Evolutionary conservation across 30 jellyfish, hydroid and myxozoan species (phyloP).

Genomic region (Rhopilema esculentum): DNA sequence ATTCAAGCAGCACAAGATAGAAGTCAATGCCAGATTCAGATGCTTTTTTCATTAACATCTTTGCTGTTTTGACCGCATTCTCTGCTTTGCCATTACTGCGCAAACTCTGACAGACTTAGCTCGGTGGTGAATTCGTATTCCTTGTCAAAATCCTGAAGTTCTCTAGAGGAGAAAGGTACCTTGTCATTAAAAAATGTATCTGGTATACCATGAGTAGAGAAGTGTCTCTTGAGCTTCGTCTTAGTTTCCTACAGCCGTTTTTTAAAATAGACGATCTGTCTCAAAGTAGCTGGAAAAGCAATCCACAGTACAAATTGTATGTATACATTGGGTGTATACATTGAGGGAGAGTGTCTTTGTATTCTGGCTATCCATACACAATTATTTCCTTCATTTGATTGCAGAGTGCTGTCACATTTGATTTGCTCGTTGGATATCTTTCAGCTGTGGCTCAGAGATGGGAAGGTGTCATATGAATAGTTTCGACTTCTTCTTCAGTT

Average conservation of each 20-base stretch:
- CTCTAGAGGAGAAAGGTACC: constrained; percentile 21
- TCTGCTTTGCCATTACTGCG: no score
- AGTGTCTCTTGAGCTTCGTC: constrained; percentile 22
- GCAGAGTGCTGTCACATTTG: constrained; percentile 32
- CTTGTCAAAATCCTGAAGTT: constrained; percentile 7
- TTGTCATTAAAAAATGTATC: constrained; percentile 32
- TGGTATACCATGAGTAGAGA: constrained; percentile 48
- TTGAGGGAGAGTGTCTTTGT: constrained; percentile 7
- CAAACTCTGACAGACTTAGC: constrained; percentile 28
- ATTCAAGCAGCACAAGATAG: constrained; percentile 39
- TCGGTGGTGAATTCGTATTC: constrained; percentile 6
- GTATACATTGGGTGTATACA: constrained; percentile 23
- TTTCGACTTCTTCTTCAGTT: no score
- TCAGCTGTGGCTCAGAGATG: no score
- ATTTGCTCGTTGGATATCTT: constrained; percentile 38
- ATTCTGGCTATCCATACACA: constrained; percentile 47
- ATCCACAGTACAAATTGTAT: constrained; percentile 20
- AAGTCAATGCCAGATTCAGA: constrained; percentile 28
- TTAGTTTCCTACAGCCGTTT: constrained; percentile 3
- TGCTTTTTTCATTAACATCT: constrained; percentile 41
- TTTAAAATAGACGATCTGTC: no score
- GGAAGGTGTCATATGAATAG: no score
- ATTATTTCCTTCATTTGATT: constrained; percentile 13
- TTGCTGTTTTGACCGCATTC: no score
- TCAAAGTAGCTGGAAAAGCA: constrained; percentile 40